Percentiles rank a stretch among this genome's conserved stretches.
These are phyloP conservation scores for Drosophila fulvimacula DNA, from an alignment of 2,888 invertebrate genomes.

Conservation along the genomic window DNA sequence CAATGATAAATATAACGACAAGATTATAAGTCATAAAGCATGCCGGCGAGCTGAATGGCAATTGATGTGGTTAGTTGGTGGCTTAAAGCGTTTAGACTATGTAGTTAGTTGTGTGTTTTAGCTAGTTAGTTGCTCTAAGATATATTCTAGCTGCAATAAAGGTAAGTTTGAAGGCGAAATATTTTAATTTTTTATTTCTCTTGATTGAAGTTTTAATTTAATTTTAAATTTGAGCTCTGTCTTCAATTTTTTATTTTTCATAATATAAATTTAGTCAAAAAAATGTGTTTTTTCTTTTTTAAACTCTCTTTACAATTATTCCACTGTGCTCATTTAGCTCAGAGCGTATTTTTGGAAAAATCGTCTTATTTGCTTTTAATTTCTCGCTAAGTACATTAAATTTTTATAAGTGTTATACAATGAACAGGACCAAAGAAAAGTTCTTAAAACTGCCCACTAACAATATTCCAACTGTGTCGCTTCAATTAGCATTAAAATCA, in stretches of 20 bases:
- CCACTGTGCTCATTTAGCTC: neutral
- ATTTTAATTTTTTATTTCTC: too few relatives aligned
- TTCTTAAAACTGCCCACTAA: too few relatives aligned
- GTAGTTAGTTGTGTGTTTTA: neutral
- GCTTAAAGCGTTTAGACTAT: conserved; percentile 14
- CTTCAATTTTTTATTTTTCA: too few relatives aligned
- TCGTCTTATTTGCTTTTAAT: conserved; percentile 1
- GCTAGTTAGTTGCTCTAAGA: too few relatives aligned
- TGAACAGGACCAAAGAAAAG: conserved; percentile 9
- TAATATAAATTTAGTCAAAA: too few relatives aligned
- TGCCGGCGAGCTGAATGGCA: conserved; percentile 12
- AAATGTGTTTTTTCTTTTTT: too few relatives aligned
- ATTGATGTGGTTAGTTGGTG: neutral
- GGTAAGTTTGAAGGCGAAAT: too few relatives aligned
- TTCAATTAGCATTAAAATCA: conserved; percentile 73
- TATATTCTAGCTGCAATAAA: too few relatives aligned
- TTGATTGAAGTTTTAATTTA: too few relatives aligned
- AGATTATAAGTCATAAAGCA: conserved; percentile 48
- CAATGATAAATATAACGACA: conserved; percentile 50
- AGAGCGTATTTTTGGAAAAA: neutral
- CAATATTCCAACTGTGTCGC: conserved; percentile 38
- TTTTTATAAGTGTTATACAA: conserved; percentile 15
- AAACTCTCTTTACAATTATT: neutral
- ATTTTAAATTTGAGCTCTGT: too few relatives aligned
- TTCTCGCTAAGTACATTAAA: neutral